Percentiles rank a stretch among this genome's conserved stretches.
Evolutionary conservation across 2,888 invertebrate species (phyloP).

Genomic region (Amphiduros pacificus): DNA sequence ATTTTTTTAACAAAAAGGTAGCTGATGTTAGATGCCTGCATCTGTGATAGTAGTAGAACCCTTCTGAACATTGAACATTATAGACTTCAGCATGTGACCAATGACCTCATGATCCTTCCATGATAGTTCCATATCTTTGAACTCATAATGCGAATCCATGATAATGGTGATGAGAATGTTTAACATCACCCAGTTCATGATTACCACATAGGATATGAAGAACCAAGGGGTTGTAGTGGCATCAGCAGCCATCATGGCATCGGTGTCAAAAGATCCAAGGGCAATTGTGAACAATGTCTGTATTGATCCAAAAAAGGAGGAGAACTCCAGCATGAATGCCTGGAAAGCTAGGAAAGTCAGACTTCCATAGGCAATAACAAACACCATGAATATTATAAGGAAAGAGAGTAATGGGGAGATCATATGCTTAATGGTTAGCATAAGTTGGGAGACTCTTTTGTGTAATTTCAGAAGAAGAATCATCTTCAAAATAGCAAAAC

Average conservation of each 20-base stretch:
- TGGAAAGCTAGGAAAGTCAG: not conserved
- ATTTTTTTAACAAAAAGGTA: too few species aligned
- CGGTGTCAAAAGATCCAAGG: conserved; percentile 4
- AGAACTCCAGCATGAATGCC: not conserved
- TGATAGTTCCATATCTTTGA: not conserved
- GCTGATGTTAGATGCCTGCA: not conserved
- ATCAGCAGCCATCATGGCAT: not conserved
- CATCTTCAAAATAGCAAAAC: conserved; percentile 6
- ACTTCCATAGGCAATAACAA: conserved; percentile 2
- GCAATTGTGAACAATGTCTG: not conserved
- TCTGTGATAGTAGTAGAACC: not conserved
- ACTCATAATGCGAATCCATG: conserved; percentile 15
- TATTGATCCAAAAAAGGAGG: not conserved
- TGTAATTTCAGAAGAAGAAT: conserved; percentile 7
- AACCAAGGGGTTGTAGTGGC: not conserved
- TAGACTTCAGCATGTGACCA: not conserved
- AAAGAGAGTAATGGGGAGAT: not conserved
- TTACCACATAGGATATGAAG: conserved; percentile 6
- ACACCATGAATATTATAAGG: not conserved
- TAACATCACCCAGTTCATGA: conserved; percentile 16
- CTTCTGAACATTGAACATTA: not conserved
- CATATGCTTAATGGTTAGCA: not conserved
- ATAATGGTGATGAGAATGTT: conserved; percentile 11
- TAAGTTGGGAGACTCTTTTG: conserved; percentile 1
- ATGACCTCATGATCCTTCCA: conserved; percentile 1